Conservation (phyloP, 2,797 vertebrate genomes). For the Phrynocephalus guinanensis region DNA sequence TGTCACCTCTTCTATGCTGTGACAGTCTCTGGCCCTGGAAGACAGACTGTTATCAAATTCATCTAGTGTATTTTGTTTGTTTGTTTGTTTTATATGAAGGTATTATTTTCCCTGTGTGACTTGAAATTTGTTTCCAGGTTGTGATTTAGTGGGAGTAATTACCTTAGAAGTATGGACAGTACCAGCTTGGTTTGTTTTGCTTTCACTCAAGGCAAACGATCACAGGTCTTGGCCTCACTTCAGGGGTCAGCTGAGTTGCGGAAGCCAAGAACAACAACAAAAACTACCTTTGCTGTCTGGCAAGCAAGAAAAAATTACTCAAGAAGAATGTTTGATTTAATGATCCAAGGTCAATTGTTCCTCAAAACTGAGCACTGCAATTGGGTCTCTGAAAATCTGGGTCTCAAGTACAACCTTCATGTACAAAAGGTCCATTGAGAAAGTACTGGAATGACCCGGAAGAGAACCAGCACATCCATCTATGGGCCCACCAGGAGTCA, state of each 20-base stretch:
- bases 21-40: constrained; percentile 22
- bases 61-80: constrained; percentile 3
- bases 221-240: constrained; percentile 68
- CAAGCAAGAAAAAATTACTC: constrained; percentile 66
- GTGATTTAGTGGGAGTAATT: constrained; percentile 73
- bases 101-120: constrained; percentile 28
- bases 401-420: not conserved
- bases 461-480: not conserved
- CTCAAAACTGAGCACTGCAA: constrained; percentile 29
- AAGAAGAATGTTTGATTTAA: constrained; percentile 37
- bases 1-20: constrained; percentile 3
- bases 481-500: not conserved
- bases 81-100: constrained; percentile 28
- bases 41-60: constrained; percentile 24
- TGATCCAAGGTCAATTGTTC: constrained; percentile 20
- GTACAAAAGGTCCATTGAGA: not conserved
- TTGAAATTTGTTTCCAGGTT: constrained; percentile 68
- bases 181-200: constrained; percentile 67
- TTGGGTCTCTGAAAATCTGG: not conserved
- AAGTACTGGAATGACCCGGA: not conserved
- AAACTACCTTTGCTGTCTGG: constrained; percentile 73
- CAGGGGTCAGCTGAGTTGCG: constrained; percentile 58
- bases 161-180: constrained; percentile 64
- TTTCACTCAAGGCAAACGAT: constrained; percentile 67
- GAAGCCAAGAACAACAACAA: constrained; percentile 72